Evolutionary conservation across 2,888 invertebrate species (phyloP), one percentile per base, ranked within the genome.

Genomic region (Drosophila pseudotakahashii): DNA sequence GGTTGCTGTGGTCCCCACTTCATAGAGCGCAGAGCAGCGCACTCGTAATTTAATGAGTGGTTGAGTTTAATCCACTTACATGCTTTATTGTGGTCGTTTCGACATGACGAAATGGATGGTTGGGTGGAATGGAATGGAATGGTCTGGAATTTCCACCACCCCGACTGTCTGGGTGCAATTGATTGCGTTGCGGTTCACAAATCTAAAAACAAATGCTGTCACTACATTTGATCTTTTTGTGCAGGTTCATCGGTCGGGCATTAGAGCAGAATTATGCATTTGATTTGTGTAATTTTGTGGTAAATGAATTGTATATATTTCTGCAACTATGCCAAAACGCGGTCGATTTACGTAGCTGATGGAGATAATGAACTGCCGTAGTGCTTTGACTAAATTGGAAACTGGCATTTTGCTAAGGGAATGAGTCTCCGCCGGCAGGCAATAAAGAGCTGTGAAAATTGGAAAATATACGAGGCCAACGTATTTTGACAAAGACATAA

Each of bases 51-150:
- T 67, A 84, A 84, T 87, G 78, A 77, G 78, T 75, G 77, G 72
- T 77, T 79, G 69, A 64, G 72, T 70, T 79, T 78, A 81, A 81
- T 82, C 84, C 73, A 84, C 75, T 81, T 81, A 78, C 73, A 72
- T 58, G 70, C 68, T 81, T 82, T 68, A 73, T 77, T 82, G 78
- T 84, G 87, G 81, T 83, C 53, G 37, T 53, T 55, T 55, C 50
- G n/a, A 42, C 62, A 60, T 60, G 59, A 13, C 26, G 14, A 30
- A 47, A 42, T 13, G 41, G 23, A 26, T 26, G 23, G 3, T 19
- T 42, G 30, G 30, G 32, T 16, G 59, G n/a, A 14, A 42, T 16
- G 59, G n/a, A 14, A 32, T 32, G 57, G 1, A 16, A 41, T 39
- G 16, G 19, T 19, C 19, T 19, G 19, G 42, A 30, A 9, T 23